A percentile compares a stretch with the other conserved stretches of the same genome.
phyloP scores from a whole-genome alignment of 2,797 vertebrate genomes.

The Sebastes goodei region DNA sequence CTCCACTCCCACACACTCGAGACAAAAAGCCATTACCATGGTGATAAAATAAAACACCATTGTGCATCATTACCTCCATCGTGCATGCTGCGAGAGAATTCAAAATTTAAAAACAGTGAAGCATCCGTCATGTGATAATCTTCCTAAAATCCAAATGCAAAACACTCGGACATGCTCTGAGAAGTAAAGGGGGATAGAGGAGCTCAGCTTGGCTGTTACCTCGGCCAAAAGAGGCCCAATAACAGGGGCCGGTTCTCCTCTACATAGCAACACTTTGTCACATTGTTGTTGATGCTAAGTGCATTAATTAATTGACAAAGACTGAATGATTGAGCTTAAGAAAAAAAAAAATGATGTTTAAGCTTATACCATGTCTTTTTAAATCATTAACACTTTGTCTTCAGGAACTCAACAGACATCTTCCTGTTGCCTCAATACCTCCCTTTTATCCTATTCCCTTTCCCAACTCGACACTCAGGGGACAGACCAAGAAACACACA shows the following conservation, averaged over 20 bases:
- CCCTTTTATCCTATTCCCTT: background rate
- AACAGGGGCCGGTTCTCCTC: slow-evolving; percentile 26
- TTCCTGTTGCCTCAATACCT: background rate
- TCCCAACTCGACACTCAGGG: background rate
- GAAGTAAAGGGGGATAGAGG: slow-evolving; percentile 16
- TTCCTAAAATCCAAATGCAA: slow-evolving; percentile 3
- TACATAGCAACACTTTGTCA: background rate
- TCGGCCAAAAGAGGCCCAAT: slow-evolving; percentile 52
- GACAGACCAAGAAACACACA: background rate
- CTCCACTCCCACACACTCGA: slow-evolving; percentile 13
- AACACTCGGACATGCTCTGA: slow-evolving; percentile 18
- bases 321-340: background rate
- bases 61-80: slow-evolving; percentile 17
- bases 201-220: slow-evolving; percentile 38
- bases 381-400: background rate
- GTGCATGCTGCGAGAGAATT: background rate
- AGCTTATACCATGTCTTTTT: background rate
- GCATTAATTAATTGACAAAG: too few relatives aligned
- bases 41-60: slow-evolving; percentile 31
- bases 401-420: background rate
- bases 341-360: background rate
- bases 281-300: too few relatives aligned
- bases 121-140: slow-evolving; percentile 29
- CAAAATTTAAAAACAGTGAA: slow-evolving; percentile 15
- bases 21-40: slow-evolving; percentile 46